Conservation (phyloP, 1,140 invertebrate genomes). For the Drosophila lini region DNA sequence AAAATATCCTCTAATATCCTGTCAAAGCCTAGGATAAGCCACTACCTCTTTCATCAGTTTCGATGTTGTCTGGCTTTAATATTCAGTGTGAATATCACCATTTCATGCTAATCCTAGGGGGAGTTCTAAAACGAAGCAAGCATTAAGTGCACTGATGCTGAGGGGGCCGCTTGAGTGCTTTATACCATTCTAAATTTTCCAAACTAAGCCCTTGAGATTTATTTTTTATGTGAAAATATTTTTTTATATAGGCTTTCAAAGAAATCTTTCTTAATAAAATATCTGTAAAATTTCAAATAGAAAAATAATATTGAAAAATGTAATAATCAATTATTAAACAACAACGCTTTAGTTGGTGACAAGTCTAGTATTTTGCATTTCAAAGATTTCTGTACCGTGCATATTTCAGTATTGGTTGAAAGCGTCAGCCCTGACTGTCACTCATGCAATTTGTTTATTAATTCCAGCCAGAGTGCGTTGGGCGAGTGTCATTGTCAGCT, state of each 20-base stretch:
- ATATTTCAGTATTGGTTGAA: neutral
- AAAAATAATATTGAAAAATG: neutral
- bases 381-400: neutral
- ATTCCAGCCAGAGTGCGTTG: slow-evolving; percentile 17
- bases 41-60: neutral
- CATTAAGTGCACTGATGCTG: neutral
- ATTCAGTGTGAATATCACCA: neutral
- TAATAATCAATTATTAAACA: neutral
- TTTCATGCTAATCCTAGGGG: no score
- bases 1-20: no score
- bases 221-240: neutral
- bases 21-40: no score
- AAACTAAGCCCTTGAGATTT: neutral
- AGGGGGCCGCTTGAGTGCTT: neutral
- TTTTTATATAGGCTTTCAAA: neutral
- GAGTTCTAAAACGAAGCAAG: neutral
- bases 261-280: neutral
- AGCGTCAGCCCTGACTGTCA: neutral
- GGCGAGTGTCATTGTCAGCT: slow-evolving; percentile 52
- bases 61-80: neutral
- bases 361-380: neutral
- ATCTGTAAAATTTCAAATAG: no score
- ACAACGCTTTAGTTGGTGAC: neutral
- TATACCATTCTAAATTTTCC: neutral
- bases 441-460: slow-evolving; percentile 20